Evolutionary conservation across 2,797 vertebrate genomes (phyloP), one percentile per base, ranked within the genome.

Genomic region (Alectoris magna): DNA sequence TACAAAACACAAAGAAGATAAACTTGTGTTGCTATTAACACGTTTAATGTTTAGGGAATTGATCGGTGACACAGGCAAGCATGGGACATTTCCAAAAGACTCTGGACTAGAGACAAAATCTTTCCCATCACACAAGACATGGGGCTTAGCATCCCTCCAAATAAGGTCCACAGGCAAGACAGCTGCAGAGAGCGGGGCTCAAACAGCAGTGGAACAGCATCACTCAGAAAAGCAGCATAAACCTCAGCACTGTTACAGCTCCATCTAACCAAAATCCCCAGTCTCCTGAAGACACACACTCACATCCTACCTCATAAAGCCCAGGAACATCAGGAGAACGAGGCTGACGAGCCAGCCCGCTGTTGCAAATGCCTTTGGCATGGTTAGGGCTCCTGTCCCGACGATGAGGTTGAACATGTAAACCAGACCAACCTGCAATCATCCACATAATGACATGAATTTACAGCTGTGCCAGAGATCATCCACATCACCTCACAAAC

Each of bases 401-500:
- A 99, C 99, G 1, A 99, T 99, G 93, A 99, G 98, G 93, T 99
- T 99, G 95, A 99, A 99, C 99, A 99, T 99, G 93, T 99, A 99
- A 87, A 99, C 98, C 96, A 99, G 97, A 31, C 99, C 99, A 55
- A 99, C 99, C 99, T 99, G 94, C 78, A 74, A 97, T 11, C 77
- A 43, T 55, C 64, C 49, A 90, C 83, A 93, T 0, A 70, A 69
- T 9, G 22, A 38, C 3, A 1, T 69, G 85, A 93, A 66, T 8
- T 21, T 22, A 79, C 60, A 80, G 51, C 82, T 0, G 2, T 6
- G 38, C 53, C 87, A 70, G 46, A 31, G 39, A 55, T 17, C 67
- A 67, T 2, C 49, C 66, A 10, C 39, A 62, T 36, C 48, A 71
- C 15, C 66, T 21, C 38, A 44, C 17, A 6, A 0, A 8, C 0